Conservation (phyloP, 1,140 invertebrate genomes). For the Drosophila pseudoobscura region DNA sequence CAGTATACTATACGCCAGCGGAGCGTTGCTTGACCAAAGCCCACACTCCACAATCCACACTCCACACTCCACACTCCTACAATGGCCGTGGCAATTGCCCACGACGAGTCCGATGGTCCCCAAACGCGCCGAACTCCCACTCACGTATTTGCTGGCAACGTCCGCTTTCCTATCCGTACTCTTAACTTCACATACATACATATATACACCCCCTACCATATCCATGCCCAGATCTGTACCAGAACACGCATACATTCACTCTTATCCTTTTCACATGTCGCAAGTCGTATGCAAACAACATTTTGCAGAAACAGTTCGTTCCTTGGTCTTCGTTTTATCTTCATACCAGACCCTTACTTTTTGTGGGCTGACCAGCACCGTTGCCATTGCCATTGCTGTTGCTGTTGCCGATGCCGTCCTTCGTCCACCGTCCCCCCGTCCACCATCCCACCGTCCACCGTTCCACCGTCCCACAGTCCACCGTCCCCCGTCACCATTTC, state of each 20-base stretch:
- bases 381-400: constrained; percentile 50
- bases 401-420: constrained; percentile 16
- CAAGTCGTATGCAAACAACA: constrained; percentile 83
- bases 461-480: background rate
- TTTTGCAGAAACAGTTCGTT: constrained; percentile 83
- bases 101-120: constrained; percentile 75
- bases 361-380: constrained; percentile 75
- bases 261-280: constrained; percentile 83
- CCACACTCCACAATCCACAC: constrained; percentile 8
- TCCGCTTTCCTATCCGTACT: constrained; percentile 64
- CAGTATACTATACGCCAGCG: constrained; percentile 54
- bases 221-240: constrained; percentile 21
- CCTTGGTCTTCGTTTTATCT: constrained; percentile 83
- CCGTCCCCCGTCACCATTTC: constrained; percentile 16
- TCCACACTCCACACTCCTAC: constrained; percentile 31
- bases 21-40: constrained; percentile 74
- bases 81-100: constrained; percentile 72
- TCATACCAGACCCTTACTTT: constrained; percentile 83
- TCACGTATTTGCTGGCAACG: constrained; percentile 78
- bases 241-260: constrained; percentile 49
- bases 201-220: constrained; percentile 3
- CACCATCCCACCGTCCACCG: constrained; percentile 17
- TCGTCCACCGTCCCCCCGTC: background rate
- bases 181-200: constrained; percentile 40
- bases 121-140: constrained; percentile 77